Evolutionary conservation across 2,113 vertebrate genomes (phyloP).

Genomic region (Saguinus midas): DNA sequence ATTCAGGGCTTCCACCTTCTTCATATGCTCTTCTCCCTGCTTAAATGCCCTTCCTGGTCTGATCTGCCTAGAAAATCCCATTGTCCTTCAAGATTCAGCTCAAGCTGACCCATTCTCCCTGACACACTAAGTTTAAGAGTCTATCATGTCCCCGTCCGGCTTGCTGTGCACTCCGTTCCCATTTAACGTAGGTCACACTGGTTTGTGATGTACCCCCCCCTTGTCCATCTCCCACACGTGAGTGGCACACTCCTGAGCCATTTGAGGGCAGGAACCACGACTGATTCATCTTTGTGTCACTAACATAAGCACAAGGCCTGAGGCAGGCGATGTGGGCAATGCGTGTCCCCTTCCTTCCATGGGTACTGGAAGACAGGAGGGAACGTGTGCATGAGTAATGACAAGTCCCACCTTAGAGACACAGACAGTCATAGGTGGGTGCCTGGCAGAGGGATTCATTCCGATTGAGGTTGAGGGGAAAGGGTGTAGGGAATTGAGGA

Average conservation of each 20-base stretch:
- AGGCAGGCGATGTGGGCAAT: neutral
- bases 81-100: neutral
- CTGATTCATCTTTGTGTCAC: neutral
- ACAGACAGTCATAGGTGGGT: no score
- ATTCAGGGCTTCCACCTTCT: neutral
- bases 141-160: rapidly evolving
- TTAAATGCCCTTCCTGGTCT: neutral
- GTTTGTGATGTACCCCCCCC: neutral
- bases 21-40: neutral
- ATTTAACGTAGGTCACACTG: rapidly evolving
- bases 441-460: neutral
- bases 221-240: neutral
- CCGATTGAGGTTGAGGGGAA: neutral
- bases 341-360: neutral
- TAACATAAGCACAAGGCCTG: neutral
- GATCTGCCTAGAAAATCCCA: neutral
- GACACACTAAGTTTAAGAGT: neutral
- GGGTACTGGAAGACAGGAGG: neutral
- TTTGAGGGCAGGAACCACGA: neutral
- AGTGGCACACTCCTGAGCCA: neutral
- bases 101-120: neutral
- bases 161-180: neutral
- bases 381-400: neutral
- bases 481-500: neutral
- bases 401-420: no score